These are phyloP conservation scores for cattle (Bos taurus) DNA, from an alignment of 2,113 vertebrate genomes.

Conservation along the genomic window DNA sequence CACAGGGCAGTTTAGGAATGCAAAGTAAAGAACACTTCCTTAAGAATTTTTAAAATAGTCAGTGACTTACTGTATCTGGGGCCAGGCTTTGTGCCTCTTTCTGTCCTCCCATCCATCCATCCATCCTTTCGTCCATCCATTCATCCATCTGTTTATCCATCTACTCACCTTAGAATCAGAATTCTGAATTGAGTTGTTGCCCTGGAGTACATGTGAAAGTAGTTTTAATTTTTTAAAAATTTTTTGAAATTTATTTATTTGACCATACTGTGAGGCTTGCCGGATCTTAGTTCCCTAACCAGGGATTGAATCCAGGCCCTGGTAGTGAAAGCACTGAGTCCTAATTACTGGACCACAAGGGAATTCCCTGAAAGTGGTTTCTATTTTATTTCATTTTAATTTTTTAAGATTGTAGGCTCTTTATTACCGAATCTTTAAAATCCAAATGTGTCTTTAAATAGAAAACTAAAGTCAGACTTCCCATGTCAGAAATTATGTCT, in stretches of 20 bases:
- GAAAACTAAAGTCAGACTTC: neutral
- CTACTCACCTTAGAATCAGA: neutral
- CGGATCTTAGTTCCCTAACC: neutral
- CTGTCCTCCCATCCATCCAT: neutral
- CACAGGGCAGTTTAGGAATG: neutral
- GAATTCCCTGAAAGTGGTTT: neutral
- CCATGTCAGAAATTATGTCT: neutral
- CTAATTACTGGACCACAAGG: neutral
- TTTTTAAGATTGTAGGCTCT: neutral
- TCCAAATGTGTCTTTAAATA: neutral
- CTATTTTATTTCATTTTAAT: neutral
- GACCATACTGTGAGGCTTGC: fast-evolving
- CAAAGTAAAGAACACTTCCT: neutral
- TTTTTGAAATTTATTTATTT: neutral
- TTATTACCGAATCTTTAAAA: neutral
- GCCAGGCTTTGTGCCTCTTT: neutral
- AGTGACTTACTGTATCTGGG: neutral
- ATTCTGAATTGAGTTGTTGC: neutral
- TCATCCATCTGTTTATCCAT: neutral
- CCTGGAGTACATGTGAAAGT: neutral
- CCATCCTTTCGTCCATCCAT: neutral
- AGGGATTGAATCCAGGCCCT: neutral
- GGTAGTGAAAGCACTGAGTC: neutral
- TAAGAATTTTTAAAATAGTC: neutral
- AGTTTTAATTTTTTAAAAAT: neutral